Conservation (phyloP, 2,888 invertebrate genomes). For the Cerastis leucographa region DNA sequence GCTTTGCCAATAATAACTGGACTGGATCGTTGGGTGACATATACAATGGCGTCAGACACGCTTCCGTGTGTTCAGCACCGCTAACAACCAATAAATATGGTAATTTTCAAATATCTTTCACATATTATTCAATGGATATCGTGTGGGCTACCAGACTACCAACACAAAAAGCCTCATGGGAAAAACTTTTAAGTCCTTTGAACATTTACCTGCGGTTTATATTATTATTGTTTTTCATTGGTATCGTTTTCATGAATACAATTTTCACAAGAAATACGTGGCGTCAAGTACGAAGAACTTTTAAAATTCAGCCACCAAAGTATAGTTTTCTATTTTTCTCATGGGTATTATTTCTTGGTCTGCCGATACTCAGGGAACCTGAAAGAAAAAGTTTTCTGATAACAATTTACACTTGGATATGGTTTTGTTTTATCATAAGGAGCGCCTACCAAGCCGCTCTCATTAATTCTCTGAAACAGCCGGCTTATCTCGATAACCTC, state of each 20-base stretch:
- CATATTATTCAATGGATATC: constrained; percentile 79
- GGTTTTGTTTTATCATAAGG: constrained; percentile 78
- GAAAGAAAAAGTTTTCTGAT: constrained; percentile 67
- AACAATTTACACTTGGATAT: constrained; percentile 77
- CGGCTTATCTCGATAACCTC: constrained; percentile 67
- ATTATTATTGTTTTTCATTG: constrained; percentile 72
- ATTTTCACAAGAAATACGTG: constrained; percentile 69
- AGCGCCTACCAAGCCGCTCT: constrained; percentile 79
- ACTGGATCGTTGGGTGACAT: constrained; percentile 81
- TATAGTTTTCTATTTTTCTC: constrained; percentile 78
- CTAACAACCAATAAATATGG: constrained; percentile 73
- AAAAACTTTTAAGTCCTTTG: constrained; percentile 79
- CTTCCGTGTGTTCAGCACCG: constrained; percentile 76
- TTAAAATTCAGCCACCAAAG: constrained; percentile 70
- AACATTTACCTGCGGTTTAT: constrained; percentile 69
- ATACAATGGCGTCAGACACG: constrained; percentile 72
- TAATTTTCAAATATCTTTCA: constrained; percentile 80
- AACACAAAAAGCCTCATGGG: constrained; percentile 73
- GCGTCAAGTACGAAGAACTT: constrained; percentile 62
- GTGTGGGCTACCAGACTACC: constrained; percentile 79
- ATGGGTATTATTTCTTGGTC: constrained; percentile 77
- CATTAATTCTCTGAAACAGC: constrained; percentile 74
- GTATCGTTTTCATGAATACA: constrained; percentile 71
- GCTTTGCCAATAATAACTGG: constrained; percentile 76
- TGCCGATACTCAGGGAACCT: constrained; percentile 74